A percentile compares a stretch with the other conserved stretches of the same genome.
Evolutionary conservation across 2,113 vertebrate species (phyloP).

Genomic region (Erpornis zantholeuca): DNA sequence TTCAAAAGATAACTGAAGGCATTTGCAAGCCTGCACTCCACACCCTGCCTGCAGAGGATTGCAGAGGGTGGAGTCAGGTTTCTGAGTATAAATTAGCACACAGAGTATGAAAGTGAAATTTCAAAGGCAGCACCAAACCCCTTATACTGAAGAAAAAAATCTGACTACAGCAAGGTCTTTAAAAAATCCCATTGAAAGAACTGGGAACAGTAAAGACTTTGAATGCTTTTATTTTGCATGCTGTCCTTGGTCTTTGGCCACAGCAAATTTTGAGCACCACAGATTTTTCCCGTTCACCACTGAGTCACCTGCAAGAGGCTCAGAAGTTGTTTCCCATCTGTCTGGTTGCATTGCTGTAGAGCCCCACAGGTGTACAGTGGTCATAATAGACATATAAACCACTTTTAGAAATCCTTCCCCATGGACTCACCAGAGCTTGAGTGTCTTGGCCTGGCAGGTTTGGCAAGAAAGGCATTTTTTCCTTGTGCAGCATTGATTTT

Average conservation of each 20-base stretch:
- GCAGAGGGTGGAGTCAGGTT: background rate
- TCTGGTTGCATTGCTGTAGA: background rate
- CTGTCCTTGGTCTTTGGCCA: background rate
- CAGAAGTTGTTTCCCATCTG: background rate
- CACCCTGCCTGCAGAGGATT: background rate
- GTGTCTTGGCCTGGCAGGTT: background rate
- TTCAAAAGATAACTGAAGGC: background rate
- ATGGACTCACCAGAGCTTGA: background rate
- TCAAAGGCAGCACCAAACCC: background rate
- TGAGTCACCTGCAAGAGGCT: background rate
- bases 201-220: background rate
- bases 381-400: background rate
- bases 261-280: background rate
- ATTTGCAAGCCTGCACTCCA: background rate
- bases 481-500: background rate
- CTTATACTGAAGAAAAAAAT: background rate
- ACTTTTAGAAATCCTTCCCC: background rate
- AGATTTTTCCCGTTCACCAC: background rate
- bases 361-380: background rate
- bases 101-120: background rate
- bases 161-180: background rate
- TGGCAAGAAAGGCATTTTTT: background rate
- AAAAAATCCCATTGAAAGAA: background rate
- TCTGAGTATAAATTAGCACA: background rate
- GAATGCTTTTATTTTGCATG: background rate